Evolutionary conservation across 2,797 vertebrate genomes (phyloP), one percentile per base, ranked within the genome.

Genomic region (Brachyalestes nurse): DNA sequence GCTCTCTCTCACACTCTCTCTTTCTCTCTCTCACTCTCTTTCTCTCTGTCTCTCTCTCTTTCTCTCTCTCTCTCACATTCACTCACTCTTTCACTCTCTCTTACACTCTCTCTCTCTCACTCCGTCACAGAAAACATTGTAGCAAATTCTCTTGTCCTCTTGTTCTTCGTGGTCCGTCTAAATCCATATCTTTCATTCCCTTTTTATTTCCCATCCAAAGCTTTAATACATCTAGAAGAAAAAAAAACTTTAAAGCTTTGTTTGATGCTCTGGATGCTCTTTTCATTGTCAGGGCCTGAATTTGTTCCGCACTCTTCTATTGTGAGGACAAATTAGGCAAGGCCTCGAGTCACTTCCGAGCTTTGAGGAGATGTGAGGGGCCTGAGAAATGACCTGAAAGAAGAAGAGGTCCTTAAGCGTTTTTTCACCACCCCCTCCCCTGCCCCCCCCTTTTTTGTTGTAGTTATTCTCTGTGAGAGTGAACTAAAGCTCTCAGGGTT

Each of bases 141-240:
- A 91, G 86, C 90, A 89, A 88, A 88, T 84, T 86, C 40, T 82
- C 88, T 92, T 75, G 71, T 84, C 73, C 70, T 57, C 60, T 91
- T 82, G 85, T 72, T 72, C 64, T 72, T 90, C 45, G 82, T 79
- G 87, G 77, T 79, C 79, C 74, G 64, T 47, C 19, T 78, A 84
- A 90, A 91, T 89, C 87, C 81, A 89, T 89, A 83, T 85, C 81
- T 86, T 87, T 82, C 81, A 82, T 89, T 86, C 72, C 74, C 82
- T 78, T 88, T 82, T 89, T 82, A 77, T 90, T 72, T 76, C 69
- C 75, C 61, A 53, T 70, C 83, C 67, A 88, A 85, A 82, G 83
- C 82, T 79, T 90, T 89, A 88, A 79, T 73, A 81, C 76, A 81
- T 81, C 86, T 82, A 55, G 79, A 60, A 58, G 77, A 80, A 71